Conservation (phyloP, 2,888 invertebrate species). For the Rhogogaster chlorosoma region DNA sequence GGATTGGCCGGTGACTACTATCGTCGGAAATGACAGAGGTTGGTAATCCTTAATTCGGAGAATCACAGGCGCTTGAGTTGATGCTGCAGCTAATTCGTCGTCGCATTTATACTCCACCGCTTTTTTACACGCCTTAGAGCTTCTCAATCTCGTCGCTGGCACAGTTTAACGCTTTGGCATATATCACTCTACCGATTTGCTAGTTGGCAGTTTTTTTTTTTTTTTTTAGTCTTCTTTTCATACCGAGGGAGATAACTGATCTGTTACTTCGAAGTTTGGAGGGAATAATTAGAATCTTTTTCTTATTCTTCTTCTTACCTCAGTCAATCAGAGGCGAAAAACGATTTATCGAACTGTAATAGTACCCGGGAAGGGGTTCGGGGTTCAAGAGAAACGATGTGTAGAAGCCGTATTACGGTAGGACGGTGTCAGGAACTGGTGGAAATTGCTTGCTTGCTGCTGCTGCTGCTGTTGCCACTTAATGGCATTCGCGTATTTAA, state of each 20-base stretch:
- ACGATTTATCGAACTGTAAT: background rate
- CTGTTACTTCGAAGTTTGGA: too few relatives aligned
- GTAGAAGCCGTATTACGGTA: constrained; percentile 7
- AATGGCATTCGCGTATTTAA: constrained; percentile 32
- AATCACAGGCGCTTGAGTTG: background rate
- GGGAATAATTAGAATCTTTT: too few relatives aligned
- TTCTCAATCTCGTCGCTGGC: background rate
- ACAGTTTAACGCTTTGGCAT: background rate
- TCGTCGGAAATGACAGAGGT: constrained; percentile 67
- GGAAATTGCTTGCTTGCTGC: background rate
- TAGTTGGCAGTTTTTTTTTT: too few relatives aligned
- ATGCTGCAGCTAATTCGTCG: too few relatives aligned
- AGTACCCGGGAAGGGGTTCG: background rate
- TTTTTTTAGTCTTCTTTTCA: too few relatives aligned
- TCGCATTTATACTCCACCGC: too few relatives aligned
- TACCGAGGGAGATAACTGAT: too few relatives aligned
- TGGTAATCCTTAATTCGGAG: constrained; percentile 28
- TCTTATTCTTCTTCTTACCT: too few relatives aligned
- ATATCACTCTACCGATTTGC: background rate
- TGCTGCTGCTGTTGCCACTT: constrained; percentile 24
- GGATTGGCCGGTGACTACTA: constrained; percentile 70
- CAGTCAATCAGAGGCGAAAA: too few relatives aligned
- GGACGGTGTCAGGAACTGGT: background rate
- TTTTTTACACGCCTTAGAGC: background rate
- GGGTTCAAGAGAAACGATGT: background rate